These are phyloP conservation scores for Ceyx cyanopectus DNA, from an alignment of 2,113 vertebrate species.

Conservation along the genomic window DNA sequence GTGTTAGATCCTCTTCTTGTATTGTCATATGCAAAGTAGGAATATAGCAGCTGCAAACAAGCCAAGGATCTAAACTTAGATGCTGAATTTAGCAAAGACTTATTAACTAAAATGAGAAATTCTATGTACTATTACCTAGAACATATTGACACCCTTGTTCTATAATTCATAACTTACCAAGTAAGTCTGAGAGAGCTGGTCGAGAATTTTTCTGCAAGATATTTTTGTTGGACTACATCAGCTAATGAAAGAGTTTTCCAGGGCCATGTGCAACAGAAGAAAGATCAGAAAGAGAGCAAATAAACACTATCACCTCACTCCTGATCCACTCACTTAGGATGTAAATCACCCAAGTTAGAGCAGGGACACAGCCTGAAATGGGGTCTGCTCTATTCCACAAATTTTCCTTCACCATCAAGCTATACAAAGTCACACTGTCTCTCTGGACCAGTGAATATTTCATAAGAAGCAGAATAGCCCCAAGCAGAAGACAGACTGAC, in stretches of 20 bases:
- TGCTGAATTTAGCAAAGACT: not conserved
- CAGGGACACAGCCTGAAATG: not conserved
- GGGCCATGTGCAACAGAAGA: not conserved
- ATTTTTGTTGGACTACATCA: not conserved
- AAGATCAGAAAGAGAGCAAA: not conserved
- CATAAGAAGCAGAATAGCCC: slow-evolving; percentile 49
- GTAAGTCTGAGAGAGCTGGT: not conserved
- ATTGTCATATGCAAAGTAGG: not conserved
- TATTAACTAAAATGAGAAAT: slow-evolving; percentile 11
- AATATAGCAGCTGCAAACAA: not conserved
- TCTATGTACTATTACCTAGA: not conserved
- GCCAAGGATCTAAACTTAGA: not conserved
- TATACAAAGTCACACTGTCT: slow-evolving; percentile 9
- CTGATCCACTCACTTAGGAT: not conserved
- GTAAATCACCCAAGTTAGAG: not conserved
- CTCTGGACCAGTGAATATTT: slow-evolving; percentile 58
- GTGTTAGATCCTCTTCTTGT: not conserved
- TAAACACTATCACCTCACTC: not conserved
- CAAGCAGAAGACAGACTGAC: slow-evolving; percentile 48
- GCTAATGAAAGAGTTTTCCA: not conserved
- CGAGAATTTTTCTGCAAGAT: not conserved
- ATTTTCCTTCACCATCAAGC: not conserved
- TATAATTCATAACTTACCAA: not conserved
- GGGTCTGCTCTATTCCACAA: not conserved
- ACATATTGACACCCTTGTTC: not conserved